These are phyloP conservation scores for Brienomyrus longianalis DNA, from an alignment of 2,113 vertebrate species.

Conservation along the genomic window DNA sequence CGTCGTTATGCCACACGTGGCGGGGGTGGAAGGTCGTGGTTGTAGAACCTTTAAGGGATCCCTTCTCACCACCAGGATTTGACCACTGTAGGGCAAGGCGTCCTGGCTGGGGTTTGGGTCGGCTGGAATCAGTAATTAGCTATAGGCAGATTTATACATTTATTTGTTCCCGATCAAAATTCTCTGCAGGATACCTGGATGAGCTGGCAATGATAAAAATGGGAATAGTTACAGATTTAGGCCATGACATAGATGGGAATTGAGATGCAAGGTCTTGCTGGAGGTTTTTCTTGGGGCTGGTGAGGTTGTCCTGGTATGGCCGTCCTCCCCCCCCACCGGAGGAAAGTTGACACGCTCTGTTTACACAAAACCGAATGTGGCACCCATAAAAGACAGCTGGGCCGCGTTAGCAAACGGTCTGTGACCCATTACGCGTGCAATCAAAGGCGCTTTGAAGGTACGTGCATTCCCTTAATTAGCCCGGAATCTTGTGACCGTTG, in stretches of 20 bases:
- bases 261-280: neutral
- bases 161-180: neutral
- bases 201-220: neutral
- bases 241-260: neutral
- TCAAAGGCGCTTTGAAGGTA: slow-evolving; percentile 38
- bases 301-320: neutral
- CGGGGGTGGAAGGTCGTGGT: neutral
- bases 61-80: neutral
- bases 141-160: neutral
- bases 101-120: neutral
- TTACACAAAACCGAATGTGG: slow-evolving; percentile 4
- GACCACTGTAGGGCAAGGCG: neutral
- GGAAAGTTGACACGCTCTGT: neutral
- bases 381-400: slow-evolving; percentile 37
- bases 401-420: slow-evolving; percentile 36
- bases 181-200: neutral
- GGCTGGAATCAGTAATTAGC: neutral
- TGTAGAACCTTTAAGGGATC: neutral
- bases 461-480: slow-evolving; percentile 30
- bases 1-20: neutral
- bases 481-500: slow-evolving; percentile 17
- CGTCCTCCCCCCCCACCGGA: neutral
- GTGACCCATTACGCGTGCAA: slow-evolving; percentile 38
- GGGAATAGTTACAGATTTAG: neutral
- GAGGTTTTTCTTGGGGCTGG: neutral